Base-by-base conservation (phyloP, 1,140 invertebrate genomes). In the Oncopeltus fasciatus region DNA sequence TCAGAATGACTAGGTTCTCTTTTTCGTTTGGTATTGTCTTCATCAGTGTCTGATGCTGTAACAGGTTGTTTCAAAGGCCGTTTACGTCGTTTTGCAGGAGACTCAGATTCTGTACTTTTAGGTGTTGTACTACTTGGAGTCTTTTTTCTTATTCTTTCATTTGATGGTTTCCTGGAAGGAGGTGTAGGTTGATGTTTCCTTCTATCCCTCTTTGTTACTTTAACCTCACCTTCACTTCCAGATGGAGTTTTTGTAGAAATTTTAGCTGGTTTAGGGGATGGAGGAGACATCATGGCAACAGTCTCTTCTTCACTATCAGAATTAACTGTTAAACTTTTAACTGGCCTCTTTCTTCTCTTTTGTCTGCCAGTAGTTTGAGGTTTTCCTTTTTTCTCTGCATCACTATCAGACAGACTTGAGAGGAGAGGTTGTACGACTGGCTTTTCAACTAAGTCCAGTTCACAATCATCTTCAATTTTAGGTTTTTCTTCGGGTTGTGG, bases 371-470 rank as follows among this genome's bases (percentile, higher is more conserved):
- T n/a, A 27, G 14, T 47, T 28, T 57, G 53, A 18, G 18, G 49
- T 53, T 53, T 57, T 26, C 56, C 57, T 51, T 65, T 64, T 29
- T 61, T 67, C 26, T 65, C 62, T 26, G 47, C 60, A 46, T 69
- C 68, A 16, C 66, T 67, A 27, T 69, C 68, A 14, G 67, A 68
- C n/a, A 69, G 28, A 57, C 64, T 67, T 28, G 68, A 67, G 8
- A 68, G 44, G n/a, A 67, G 44, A 20, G 62, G 63, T 26, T 68
- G 64, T n/a, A n/a, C n/a, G 38, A 14, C 5, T 28, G 68, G 53
- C 31, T 60, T 64, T 28, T 57, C 53, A 27, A 51, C 60, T n/a
- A 63, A 24, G 20, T 60, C 63, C 14, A 66, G 20, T 44, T 68
- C 66, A n/a, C 46, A 64, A 31, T 65, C 66, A 44, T 65, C 66